Conservation (phyloP, 2,797 vertebrate species). For the Sebastes elongatus region DNA sequence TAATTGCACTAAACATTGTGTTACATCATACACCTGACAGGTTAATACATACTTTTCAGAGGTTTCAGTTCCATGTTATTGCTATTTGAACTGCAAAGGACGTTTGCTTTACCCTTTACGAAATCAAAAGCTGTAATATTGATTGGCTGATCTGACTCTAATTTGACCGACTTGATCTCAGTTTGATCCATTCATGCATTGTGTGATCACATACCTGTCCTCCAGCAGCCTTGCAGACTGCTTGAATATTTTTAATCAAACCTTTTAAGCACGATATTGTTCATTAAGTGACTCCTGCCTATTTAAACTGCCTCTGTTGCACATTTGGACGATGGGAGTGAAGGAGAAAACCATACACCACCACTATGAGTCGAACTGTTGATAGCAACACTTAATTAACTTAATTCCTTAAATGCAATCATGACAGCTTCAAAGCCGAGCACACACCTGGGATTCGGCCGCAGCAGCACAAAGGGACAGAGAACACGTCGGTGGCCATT, state of each 20-base stretch:
- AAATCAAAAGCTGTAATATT: neutral
- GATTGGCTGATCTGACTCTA: neutral
- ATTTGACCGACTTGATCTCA: neutral
- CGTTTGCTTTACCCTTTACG: neutral
- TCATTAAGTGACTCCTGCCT: neutral
- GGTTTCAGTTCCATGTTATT: too few species aligned
- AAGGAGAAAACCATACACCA: constrained; percentile 19
- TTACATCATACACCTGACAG: neutral
- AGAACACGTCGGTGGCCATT: constrained; percentile 21
- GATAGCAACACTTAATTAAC: constrained; percentile 36
- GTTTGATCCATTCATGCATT: neutral
- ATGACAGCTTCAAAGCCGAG: constrained; percentile 6
- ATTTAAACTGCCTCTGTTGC: neutral
- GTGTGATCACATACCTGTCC: neutral
- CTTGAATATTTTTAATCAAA: neutral
- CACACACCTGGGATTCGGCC: constrained; percentile 36
- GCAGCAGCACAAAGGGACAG: constrained; percentile 16
- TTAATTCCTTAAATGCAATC: constrained; percentile 30
- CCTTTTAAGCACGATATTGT: neutral
- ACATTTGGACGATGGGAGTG: neutral
- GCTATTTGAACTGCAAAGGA: neutral
- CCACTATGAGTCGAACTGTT: constrained; percentile 10
- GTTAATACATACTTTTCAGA: too few species aligned
- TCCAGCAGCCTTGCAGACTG: neutral
- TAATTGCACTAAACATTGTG: neutral